These are phyloP conservation scores for Helicolenus hilgendorfi DNA, from an alignment of 2,797 vertebrate genomes.

Conservation along the genomic window DNA sequence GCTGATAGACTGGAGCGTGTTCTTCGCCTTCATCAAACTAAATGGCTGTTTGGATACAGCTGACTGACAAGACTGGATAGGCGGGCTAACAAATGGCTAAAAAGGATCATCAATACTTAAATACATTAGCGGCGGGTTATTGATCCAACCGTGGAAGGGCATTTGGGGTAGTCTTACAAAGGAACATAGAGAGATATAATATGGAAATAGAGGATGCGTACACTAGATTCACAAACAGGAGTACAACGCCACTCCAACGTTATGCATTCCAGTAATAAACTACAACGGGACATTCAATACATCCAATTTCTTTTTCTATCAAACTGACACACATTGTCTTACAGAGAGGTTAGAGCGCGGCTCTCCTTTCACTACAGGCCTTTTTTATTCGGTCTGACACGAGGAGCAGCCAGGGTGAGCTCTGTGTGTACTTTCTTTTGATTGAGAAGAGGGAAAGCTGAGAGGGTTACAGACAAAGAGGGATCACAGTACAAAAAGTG, in stretches of 20 bases:
- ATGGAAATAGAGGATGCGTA: neutral
- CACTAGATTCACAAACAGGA: neutral
- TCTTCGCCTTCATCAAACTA: slow-evolving; percentile 1
- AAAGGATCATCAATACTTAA: slow-evolving; percentile 22
- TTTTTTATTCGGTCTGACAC: neutral
- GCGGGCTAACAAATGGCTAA: slow-evolving; percentile 8
- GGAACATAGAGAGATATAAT: neutral
- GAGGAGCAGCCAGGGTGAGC: slow-evolving; percentile 2
- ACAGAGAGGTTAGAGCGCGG: slow-evolving; percentile 9
- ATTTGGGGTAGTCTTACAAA: neutral
- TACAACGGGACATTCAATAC: slow-evolving; percentile 19
- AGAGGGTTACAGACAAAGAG: slow-evolving; percentile 59
- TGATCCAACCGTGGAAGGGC: neutral
- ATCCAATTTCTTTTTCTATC: neutral
- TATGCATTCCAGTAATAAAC: neutral
- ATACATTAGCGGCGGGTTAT: slow-evolving; percentile 13
- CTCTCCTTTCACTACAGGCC: slow-evolving; percentile 30
- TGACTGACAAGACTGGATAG: slow-evolving; percentile 7
- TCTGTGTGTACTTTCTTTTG: slow-evolving; percentile 44
- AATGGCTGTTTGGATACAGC: slow-evolving; percentile 3
- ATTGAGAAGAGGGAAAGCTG: slow-evolving; percentile 40
- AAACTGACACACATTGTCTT: slow-evolving; percentile 35
- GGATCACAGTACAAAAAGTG: slow-evolving; percentile 32
- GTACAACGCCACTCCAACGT: neutral
- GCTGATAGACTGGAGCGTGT: neutral